phyloP scores from a whole-genome alignment of 1,140 invertebrate genomes.

The Magallana angulata region DNA sequence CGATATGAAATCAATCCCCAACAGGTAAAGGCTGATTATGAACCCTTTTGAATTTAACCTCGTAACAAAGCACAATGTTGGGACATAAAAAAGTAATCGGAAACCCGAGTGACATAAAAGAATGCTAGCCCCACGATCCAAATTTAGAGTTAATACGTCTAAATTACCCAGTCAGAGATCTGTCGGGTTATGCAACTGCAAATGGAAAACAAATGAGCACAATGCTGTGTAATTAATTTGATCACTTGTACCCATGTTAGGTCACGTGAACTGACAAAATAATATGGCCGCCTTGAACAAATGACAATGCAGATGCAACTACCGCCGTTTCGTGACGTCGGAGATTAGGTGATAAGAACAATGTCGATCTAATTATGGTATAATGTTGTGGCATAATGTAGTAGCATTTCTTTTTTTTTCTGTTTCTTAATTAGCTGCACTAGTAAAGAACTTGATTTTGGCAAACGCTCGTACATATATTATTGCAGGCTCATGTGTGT shows the following conservation, averaged over 20 bases:
- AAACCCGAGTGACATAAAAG: conserved; percentile 20
- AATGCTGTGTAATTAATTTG: conserved; percentile 34
- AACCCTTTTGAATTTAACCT: conserved; percentile 3
- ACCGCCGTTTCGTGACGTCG: conserved; percentile 11
- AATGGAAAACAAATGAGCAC: conserved; percentile 28
- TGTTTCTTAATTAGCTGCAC: conserved; percentile 1
- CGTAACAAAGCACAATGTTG: conserved; percentile 28
- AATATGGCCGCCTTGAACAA: conserved; percentile 15
- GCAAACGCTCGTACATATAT: conserved; percentile 6
- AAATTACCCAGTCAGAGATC: conserved; percentile 14
- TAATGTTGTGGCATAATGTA: neutral
- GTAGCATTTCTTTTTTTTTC: no score
- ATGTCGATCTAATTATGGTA: conserved; percentile 20
- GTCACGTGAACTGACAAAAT: conserved; percentile 20
- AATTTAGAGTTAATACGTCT: conserved; percentile 34
- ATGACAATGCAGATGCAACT: conserved; percentile 33
- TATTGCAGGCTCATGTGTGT: neutral
- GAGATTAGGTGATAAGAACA: conserved; percentile 22
- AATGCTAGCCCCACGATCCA: neutral
- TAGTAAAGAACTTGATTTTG: neutral
- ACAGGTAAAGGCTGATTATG: conserved; percentile 7
- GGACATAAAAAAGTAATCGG: conserved; percentile 10
- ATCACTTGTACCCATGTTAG: conserved; percentile 30
- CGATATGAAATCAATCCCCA: conserved; percentile 12
- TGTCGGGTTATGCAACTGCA: conserved; percentile 32